Percentiles rank a stretch among this genome's conserved stretches.
phyloP scores from a whole-genome alignment of 2,113 vertebrate species.

The Channa argus region DNA sequence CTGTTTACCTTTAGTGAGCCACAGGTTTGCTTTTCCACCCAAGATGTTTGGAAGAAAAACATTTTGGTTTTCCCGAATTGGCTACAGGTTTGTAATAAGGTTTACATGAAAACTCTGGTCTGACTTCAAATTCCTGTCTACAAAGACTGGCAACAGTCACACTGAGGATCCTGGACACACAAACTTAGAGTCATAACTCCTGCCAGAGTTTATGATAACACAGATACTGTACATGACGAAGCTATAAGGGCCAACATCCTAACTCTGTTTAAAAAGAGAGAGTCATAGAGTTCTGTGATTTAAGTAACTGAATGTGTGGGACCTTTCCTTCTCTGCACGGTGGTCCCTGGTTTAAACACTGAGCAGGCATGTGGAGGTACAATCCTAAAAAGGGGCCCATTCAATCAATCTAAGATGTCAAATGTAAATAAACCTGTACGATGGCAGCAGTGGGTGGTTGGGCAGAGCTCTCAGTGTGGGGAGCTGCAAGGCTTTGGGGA shows the following conservation, averaged over 20 bases:
- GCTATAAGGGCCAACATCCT: constrained; percentile 23
- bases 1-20: not conserved
- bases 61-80: not conserved
- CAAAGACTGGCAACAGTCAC: not conserved
- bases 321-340: constrained; percentile 49
- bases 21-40: not conserved
- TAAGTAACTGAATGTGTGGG: constrained; percentile 32
- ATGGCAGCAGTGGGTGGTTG: constrained; percentile 64
- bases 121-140: not conserved
- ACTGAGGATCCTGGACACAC: not conserved
- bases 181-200: constrained; percentile 7
- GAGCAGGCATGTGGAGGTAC: constrained; percentile 67
- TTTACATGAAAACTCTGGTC: not conserved
- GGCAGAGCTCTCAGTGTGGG: constrained; percentile 16
- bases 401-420: constrained; percentile 73
- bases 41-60: not conserved
- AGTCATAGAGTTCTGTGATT: constrained; percentile 34
- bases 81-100: not conserved
- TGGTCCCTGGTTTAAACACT: constrained; percentile 74
- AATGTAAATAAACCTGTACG: constrained; percentile 78
- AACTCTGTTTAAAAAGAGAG: not conserved
- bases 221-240: constrained; percentile 15
- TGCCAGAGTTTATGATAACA: constrained; percentile 14
- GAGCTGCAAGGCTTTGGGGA: constrained; percentile 41
- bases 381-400: constrained; percentile 59